These are phyloP conservation scores for Bombyx mandarina DNA, from an alignment of 1,140 invertebrate genomes.

Conservation along the genomic window DNA sequence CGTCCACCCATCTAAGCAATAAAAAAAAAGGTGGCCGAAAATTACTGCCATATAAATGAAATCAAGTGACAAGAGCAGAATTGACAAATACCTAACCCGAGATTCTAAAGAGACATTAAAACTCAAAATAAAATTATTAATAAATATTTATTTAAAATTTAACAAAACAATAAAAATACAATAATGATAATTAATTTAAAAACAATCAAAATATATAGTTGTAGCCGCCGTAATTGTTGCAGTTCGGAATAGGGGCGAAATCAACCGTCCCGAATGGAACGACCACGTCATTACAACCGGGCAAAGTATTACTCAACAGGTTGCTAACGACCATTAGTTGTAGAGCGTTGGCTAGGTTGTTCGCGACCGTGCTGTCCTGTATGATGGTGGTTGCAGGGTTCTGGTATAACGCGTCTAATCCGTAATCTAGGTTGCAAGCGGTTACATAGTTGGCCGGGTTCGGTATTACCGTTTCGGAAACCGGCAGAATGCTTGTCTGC, in stretches of 20 bases:
- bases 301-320: constrained; percentile 38
- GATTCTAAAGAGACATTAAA: not conserved
- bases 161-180: constrained; percentile 5
- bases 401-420: constrained; percentile 13
- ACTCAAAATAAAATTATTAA: not conserved
- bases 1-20: no score
- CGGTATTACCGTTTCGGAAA: constrained; percentile 24
- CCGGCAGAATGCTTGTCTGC: constrained; percentile 20
- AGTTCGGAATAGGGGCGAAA: constrained; percentile 6
- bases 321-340: constrained; percentile 55
- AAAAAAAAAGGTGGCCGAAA: no score
- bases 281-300: constrained; percentile 6
- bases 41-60: no score
- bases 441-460: constrained; percentile 20
- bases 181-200: not conserved
- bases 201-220: constrained; percentile 12
- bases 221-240: constrained; percentile 5
- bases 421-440: constrained; percentile 3
- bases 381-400: constrained; percentile 35
- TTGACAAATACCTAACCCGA: no score
- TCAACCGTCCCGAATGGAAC: constrained; percentile 5
- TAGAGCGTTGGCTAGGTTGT: constrained; percentile 47
- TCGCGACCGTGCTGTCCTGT: constrained; percentile 48
- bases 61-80: no score
- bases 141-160: not conserved